Conservation (phyloP, 1,140 invertebrate genomes). For the Ostrea denselamellosa region DNA sequence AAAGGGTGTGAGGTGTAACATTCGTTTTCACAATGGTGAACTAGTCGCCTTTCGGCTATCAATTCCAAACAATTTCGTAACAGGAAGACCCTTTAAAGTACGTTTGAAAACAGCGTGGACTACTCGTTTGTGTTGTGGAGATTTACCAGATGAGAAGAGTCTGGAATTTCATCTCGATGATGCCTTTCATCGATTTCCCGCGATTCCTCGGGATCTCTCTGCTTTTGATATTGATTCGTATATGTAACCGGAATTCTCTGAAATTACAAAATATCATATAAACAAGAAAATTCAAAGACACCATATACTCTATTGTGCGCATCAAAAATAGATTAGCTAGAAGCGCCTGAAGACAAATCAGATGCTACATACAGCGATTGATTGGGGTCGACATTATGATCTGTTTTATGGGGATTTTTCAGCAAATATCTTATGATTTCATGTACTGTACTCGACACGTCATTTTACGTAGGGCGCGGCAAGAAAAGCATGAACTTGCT, state of each 20-base stretch:
- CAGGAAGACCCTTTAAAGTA: background rate
- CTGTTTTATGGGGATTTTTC: background rate
- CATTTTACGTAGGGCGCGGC: background rate
- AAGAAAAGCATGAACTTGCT: background rate
- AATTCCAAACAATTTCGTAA: background rate
- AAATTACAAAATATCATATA: constrained; percentile 22
- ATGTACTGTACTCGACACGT: background rate
- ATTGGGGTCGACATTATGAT: constrained; percentile 36
- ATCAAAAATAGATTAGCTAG: constrained; percentile 33
- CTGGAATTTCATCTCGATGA: constrained; percentile 19
- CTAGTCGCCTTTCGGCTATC: constrained; percentile 3
- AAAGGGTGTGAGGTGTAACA: constrained; percentile 22
- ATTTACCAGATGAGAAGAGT: background rate
- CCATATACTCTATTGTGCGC: constrained; percentile 24
- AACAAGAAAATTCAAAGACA: constrained; percentile 9
- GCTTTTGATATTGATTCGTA: constrained; percentile 32
- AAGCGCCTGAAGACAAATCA: background rate
- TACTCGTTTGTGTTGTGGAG: background rate
- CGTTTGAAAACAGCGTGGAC: background rate
- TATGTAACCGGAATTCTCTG: constrained; percentile 18
- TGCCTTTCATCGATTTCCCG: background rate
- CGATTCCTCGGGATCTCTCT: constrained; percentile 1
- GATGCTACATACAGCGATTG: background rate
- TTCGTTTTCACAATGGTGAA: background rate
- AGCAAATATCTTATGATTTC: background rate